Base-by-base conservation (phyloP, 2,888 invertebrate genomes). In the Pandemis corylana region DNA sequence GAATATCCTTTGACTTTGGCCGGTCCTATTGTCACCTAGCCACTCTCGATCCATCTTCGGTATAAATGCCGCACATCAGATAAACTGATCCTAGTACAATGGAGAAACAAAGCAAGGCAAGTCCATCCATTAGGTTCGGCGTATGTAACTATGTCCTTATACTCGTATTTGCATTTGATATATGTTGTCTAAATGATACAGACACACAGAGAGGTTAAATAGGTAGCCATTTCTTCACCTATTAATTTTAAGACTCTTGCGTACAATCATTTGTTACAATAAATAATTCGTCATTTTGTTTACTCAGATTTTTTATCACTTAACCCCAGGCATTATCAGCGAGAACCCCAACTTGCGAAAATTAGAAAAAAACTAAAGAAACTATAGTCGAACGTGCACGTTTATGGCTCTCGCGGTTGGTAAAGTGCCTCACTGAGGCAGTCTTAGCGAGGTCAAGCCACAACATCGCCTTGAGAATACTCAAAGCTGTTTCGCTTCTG, bases 381-480 rank as follows among this genome's bases (percentile, higher is more conserved):
- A 46, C 2, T 12, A 46, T 46, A 46, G 12, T 46, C 12, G 4
- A 10, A 46, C 12, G 46, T 2, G 10, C 12, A 10, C 2, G 46
- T 2, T 12, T 12, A 10, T 46, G 9, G 12, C 10, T 46, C 12
- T 46, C 9, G 46, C 10, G 9, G 46, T 10, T 46, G 46, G 46
- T 44, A 44, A 44, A 44, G 4, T 51, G 12, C 12, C 6, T 51
- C 13, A 13, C n/a, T 51, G 7, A 51, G 51, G 0, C n/a, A 13
- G 51, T n/a, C 51, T n/a, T 5, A 5, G 51, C n/a, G n/a, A 46
- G 51, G n/a, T 51, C 51, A 1, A 51, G 5, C n/a, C n/a, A 5
- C 20, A 56, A 56, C 9, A 82, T 83, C 82, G 83, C 80, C 78
- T 76, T 61, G 44, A 44, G 20, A 64, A 65, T 28, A 13, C 59